phyloP scores from a whole-genome alignment of 2,888 invertebrate species.

The Thelaira solivaga region DNA sequence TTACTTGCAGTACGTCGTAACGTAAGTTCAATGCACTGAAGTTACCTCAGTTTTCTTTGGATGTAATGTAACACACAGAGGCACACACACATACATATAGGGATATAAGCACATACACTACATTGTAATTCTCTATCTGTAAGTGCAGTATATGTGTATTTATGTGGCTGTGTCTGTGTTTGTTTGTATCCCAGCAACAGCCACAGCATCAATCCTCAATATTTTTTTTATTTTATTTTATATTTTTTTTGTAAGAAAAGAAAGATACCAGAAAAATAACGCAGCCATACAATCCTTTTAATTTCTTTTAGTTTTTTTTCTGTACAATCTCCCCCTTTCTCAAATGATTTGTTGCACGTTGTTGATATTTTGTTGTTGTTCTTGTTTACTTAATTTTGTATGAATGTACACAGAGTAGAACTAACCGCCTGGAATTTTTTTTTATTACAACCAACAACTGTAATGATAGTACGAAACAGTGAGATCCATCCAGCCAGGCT shows the following conservation, averaged over 20 bases:
- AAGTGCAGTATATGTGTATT: no score
- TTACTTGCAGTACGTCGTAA: constrained; percentile 21
- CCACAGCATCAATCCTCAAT: constrained; percentile 48
- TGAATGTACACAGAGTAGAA: constrained; percentile 36
- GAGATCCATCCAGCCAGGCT: constrained; percentile 32
- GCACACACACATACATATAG: no score
- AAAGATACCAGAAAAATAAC: constrained; percentile 35
- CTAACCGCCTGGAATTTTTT: constrained; percentile 42
- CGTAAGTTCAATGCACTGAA: constrained; percentile 59
- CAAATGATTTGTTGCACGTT: constrained; percentile 54
- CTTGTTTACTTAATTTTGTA: constrained; percentile 15
- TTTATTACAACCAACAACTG: constrained; percentile 12
- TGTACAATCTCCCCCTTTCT: constrained; percentile 61
- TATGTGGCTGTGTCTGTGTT: not conserved
- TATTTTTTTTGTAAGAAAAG: constrained; percentile 38
- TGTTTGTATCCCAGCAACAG: constrained; percentile 25
- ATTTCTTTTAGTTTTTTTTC: constrained; percentile 47
- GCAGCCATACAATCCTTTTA: constrained; percentile 58
- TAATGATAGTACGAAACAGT: not conserved
- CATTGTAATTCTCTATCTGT: no score
- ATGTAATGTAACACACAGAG: constrained; percentile 22
- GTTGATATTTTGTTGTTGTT: constrained; percentile 1
- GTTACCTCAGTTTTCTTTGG: constrained; percentile 57
- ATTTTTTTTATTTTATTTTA: no score
- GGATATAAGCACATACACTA: no score